Evolutionary conservation across 2,113 vertebrate species (phyloP).

Genomic region (Alectura lathami): DNA sequence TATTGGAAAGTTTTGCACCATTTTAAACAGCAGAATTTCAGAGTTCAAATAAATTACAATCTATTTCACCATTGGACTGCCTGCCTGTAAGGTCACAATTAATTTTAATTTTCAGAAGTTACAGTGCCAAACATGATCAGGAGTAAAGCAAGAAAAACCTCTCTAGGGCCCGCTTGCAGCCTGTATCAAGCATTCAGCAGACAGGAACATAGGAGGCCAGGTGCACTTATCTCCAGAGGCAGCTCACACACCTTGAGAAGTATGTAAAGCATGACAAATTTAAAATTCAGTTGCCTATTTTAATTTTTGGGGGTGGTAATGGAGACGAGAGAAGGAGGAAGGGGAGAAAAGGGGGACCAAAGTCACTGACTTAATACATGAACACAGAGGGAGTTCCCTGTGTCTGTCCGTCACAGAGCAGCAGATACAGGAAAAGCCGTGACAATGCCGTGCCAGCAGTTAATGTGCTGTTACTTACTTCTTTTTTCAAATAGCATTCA

Average conservation of each 20-base stretch:
- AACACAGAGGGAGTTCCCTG: background rate
- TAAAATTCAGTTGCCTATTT: background rate
- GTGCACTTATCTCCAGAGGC: background rate
- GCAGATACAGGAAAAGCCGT: background rate
- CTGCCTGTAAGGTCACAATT: slow-evolving; percentile 20
- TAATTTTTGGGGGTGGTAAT: background rate
- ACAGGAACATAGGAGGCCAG: background rate
- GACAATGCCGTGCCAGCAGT: background rate
- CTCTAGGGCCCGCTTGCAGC: background rate
- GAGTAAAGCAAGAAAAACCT: slow-evolving; percentile 5
- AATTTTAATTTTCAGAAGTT: slow-evolving; percentile 9
- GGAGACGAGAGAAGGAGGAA: background rate
- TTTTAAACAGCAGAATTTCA: background rate
- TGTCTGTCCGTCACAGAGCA: background rate
- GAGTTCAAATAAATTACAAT: slow-evolving; percentile 27
- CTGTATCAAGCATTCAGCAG: background rate
- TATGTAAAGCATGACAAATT: background rate
- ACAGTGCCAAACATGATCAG: background rate
- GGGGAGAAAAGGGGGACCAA: background rate
- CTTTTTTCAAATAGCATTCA: background rate
- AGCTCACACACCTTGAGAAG: background rate
- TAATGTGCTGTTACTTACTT: background rate
- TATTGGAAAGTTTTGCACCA: slow-evolving; percentile 7
- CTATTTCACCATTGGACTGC: background rate
- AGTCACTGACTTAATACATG: background rate